Percentiles rank a stretch among this genome's conserved stretches.
Conservation (phyloP, 2,797 vertebrate genomes). For the Pachyuromys duprasi region DNA sequence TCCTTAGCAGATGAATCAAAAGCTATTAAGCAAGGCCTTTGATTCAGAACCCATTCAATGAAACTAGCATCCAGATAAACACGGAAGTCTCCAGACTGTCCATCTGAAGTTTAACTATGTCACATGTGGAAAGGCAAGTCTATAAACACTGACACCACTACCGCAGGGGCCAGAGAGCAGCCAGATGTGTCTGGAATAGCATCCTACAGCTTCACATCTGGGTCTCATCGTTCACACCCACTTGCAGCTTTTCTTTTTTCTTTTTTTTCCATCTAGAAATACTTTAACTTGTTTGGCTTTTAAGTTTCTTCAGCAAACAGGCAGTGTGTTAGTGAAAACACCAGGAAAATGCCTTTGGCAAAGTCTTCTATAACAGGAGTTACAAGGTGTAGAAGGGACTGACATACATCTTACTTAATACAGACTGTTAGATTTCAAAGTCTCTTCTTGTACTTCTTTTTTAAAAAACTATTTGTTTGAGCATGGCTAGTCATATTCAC, state of each 20-base stretch:
- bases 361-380: constrained; percentile 48
- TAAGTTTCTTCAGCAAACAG: constrained; percentile 53
- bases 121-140: constrained; percentile 65
- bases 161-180: constrained; percentile 52
- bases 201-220: constrained; percentile 72
- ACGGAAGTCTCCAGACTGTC: constrained; percentile 77
- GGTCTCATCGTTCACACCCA: constrained; percentile 68
- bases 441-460: constrained; percentile 21
- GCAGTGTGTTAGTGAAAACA: constrained; percentile 24
- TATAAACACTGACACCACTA: constrained; percentile 65
- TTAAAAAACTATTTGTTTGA: constrained; percentile 24
- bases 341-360: constrained; percentile 45
- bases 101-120: constrained; percentile 76
- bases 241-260: constrained; percentile 60
- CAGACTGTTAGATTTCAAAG: constrained; percentile 33
- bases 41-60: constrained; percentile 73
- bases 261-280: constrained; percentile 41
- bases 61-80: constrained; percentile 77
- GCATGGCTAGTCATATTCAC: constrained; percentile 34
- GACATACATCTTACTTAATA: constrained; percentile 10
- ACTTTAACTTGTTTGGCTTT: constrained; percentile 70
- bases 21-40: constrained; percentile 65
- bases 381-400: constrained; percentile 38
- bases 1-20: constrained; percentile 64
- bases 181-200: constrained; percentile 59